Base-by-base conservation (phyloP, 2,113 vertebrate species). In the Hyla sarda region DNA sequence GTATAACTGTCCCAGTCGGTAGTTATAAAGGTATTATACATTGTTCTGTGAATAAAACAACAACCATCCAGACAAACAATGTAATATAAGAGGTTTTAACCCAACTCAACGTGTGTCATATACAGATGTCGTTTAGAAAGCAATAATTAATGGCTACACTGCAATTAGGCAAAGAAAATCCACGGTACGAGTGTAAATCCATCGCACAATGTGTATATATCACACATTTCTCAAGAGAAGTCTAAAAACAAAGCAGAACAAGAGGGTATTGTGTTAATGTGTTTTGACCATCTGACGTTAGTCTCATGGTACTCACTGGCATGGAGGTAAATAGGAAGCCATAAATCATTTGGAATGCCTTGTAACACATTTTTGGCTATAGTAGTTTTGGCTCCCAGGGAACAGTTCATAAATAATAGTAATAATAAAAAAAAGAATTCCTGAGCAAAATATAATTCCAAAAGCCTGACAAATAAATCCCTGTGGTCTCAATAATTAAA, bases 301-400 rank as follows among this genome's bases (percentile, higher is more conserved):
- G 37, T 62, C 78, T 62, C 56, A 45, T 62, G 32, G 56, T 62
- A 80, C 32, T 62, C 78, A 28, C 37, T 45, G 56, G 16, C 54
- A 80, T 17, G 34, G 56, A 80, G 56, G 34, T 45, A 80, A 80
- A 80, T 17, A 80, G n/a, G n/a, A 45, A 19, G 34, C 23, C 21
- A 80, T 80, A 45, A 80, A 80, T 80, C 78, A 80, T 62, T 62
- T 45, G 48, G 17, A 77, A 54, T 77, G 34, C 47, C 58, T 21
- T 62, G 37, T 25, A 60, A 62, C n/a, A 74, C 25, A 11, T 7
- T 52, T 69, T 77, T 52, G 48, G 47, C 74, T 21, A 54, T 32
- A 77, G 28, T 11, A 52, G 48, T 9, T 77, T 19, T 77, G 17
- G 74, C 16, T 25, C 25, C 48, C 3, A 14, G 7, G 52, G 47